Conservation (phyloP, 2,888 invertebrate genomes). For the Anaspis maculata region DNA sequence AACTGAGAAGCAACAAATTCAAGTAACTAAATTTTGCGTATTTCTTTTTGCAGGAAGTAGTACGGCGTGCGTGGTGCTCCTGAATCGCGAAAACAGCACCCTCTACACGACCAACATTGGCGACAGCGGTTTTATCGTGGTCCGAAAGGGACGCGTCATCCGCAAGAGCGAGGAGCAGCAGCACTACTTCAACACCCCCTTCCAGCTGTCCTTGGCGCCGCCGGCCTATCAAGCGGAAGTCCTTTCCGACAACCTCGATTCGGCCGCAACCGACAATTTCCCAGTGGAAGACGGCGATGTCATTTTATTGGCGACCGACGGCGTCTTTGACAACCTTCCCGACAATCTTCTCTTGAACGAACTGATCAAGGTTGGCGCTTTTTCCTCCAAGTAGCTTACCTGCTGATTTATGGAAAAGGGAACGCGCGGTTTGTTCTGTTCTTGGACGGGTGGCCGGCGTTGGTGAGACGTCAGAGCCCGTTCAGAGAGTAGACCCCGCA, state of each 20-base stretch:
- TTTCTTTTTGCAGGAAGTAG: conserved; percentile 72
- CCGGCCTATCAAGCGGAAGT: conserved; percentile 81
- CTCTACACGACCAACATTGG: conserved; percentile 96
- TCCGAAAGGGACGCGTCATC: conserved; percentile 77
- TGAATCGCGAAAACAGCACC: conserved; percentile 82
- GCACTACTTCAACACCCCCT: conserved; percentile 98
- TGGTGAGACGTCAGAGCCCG: too few species aligned
- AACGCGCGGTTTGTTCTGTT: too few species aligned
- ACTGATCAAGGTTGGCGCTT: conserved; percentile 68
- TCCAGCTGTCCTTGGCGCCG: conserved; percentile 91
- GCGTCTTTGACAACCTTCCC: conserved; percentile 96
- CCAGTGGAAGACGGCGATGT: conserved; percentile 88
- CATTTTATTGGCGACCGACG: conserved; percentile 93
- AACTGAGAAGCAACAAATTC: too few species aligned
- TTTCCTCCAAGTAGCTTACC: too few species aligned
- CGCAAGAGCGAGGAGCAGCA: conserved; percentile 95
- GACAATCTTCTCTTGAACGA: conserved; percentile 83
- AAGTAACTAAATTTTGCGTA: too few species aligned
- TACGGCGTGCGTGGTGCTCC: conserved; percentile 92
- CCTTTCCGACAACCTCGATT: conserved; percentile 87
- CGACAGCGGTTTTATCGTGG: conserved; percentile 96
- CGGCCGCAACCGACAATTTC: conserved; percentile 83
- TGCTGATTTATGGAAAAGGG: too few species aligned
- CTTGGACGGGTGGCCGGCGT: too few species aligned
- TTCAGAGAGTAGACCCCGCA: too few species aligned